Evolutionary conservation across 2,113 vertebrate species (phyloP), one percentile per base, ranked within the genome.

Genomic region (Pomatorhinus ruficollis): DNA sequence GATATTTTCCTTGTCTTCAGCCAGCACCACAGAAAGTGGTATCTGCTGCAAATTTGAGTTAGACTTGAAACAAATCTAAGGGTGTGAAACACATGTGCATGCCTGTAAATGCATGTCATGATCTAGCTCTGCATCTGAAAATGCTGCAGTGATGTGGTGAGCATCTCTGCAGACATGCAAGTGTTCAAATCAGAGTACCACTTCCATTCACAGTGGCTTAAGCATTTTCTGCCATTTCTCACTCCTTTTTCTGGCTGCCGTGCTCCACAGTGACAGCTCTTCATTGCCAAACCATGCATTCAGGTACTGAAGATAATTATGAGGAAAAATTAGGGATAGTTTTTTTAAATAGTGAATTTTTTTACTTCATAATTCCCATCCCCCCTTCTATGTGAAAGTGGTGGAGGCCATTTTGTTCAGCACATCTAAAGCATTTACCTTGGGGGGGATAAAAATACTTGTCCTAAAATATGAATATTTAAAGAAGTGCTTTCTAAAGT

Each of bases 141-240:
- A 61, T 31, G 63, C 79, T 93, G 90, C 83, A 76, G 28, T 15
- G 30, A 35, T 44, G 65, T 37, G 33, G 84, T 78, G 56, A 89
- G 37, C 5, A 4, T 35, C 40, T 59, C 82, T 50, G 61, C 65
- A 82, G 60, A 45, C 11, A 3, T 2, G 14, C 12, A 31, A n/a
- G 63, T 2, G 1, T 47, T 83, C 65, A 76, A 33, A 66, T 47
- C 28, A 60, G n/a, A 66, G 16, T 71, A 52, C 19, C 11, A 2
- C 11, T 88, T 68, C 70, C 42, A 28, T 30, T 61, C 8, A 4
- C 61, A 68, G 49, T 40, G 49, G 37, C 57, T 83, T 57, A 69
- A 85, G 57, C 31, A 54, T 57, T 83, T 91, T 61, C 74, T 81
- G 39, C 40, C 25, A 69, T 83, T 95, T 90, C 57, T 93, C 65